phyloP scores from a whole-genome alignment of 2,797 vertebrate genomes.

The Gobionotothen gibberifrons region DNA sequence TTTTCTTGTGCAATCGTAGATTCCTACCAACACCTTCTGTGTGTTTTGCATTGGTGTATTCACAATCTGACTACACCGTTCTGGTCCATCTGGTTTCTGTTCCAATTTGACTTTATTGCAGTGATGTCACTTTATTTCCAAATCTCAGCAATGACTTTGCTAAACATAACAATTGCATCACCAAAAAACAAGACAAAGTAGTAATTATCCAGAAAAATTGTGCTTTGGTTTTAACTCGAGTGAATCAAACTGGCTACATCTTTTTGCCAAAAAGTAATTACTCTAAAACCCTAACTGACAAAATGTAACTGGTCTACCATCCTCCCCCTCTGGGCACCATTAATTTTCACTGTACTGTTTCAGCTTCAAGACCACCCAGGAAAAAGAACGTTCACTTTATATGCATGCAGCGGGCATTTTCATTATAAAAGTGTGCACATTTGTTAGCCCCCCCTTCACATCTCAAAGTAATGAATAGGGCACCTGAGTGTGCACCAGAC shows the following conservation, averaged over 20 bases:
- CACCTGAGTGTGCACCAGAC: conserved; percentile 35
- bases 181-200: background rate
- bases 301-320: background rate
- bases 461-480: conserved; percentile 47
- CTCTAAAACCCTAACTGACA: background rate
- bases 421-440: conserved; percentile 11
- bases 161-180: background rate
- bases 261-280: conserved; percentile 6
- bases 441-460: conserved; percentile 6
- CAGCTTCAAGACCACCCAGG: background rate
- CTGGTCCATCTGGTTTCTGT: background rate
- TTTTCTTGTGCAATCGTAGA: background rate
- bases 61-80: background rate
- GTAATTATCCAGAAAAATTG: background rate
- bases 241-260: background rate
- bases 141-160: background rate
- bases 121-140: conserved; percentile 7
- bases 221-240: background rate
- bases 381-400: conserved; percentile 17
- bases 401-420: conserved; percentile 2
- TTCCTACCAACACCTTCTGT: background rate
- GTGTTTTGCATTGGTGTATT: background rate
- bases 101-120: background rate
- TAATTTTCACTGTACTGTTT: conserved; percentile 4
- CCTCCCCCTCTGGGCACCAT: background rate